Evolutionary conservation across 2,888 invertebrate species (phyloP), one percentile per base, ranked within the genome.

Genomic region (Chloromyia formosa): DNA sequence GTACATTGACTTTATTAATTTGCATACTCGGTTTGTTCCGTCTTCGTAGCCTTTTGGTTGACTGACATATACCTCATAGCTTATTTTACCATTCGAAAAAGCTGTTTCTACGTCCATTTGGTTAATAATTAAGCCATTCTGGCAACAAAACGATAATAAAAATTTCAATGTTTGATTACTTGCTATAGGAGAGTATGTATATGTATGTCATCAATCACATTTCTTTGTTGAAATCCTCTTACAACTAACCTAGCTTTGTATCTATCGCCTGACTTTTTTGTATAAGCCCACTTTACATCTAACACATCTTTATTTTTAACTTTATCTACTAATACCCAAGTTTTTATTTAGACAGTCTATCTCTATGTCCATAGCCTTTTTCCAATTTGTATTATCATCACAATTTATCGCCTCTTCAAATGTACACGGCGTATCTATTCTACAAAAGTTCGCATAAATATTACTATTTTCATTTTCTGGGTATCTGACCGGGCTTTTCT

Each of bases 201-300:
- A n/a, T n/a, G n/a, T n/a, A 66, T 64, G 22, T 76, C 64, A 20
- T 75, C 74, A 62, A 75, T 62, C n/a, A 10, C 22, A 7, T 75
- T 69, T 40, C 27, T 75, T 75, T 75, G 75, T 69, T 75, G 74
- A 69, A 74, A 77, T 1, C 75, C 68, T 74, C 69, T 54, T 72
- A 64, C 73, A 42, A 73, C 62, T 53, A 73, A 62, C 16, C 77
- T 75, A 10, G 78, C 79, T 77, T 79, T 78, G 77, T 77, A 77
- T 1, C 22, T 54, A 75, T 74, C 78, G 64, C 80, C 71, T 27
- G 45, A 23, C 77, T 75, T 82, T 81, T 45, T 81, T 75, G 60
- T 80, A 75, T 69, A 81, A 7, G 80, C 75, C 81, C 80, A 81
- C 62, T 80, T 81, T 1, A 79, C 79, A 78, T 81, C 80, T 20